A percentile compares a stretch with the other conserved stretches of the same genome.
These are phyloP conservation scores for Ficedula albicollis DNA, from an alignment of 2,797 vertebrate species.

Conservation along the genomic window DNA sequence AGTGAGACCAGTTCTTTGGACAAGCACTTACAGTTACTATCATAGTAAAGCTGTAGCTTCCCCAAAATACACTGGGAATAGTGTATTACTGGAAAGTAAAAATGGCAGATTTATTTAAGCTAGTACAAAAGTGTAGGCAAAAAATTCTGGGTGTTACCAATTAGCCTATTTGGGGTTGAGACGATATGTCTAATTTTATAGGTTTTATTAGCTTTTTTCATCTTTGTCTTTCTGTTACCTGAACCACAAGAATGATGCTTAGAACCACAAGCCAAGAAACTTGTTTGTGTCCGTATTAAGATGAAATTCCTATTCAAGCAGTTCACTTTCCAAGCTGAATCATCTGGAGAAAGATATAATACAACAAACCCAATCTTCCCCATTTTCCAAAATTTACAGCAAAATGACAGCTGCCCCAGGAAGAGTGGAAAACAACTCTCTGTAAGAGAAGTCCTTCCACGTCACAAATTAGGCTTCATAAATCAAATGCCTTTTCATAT, in stretches of 20 bases:
- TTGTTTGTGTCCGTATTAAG: background rate
- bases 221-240: background rate
- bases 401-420: background rate
- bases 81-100: background rate
- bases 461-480: conserved; percentile 25
- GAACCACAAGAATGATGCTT: background rate
- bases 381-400: background rate
- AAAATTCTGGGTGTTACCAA: background rate
- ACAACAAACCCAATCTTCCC: background rate
- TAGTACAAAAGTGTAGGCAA: background rate
- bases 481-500: conserved; percentile 21
- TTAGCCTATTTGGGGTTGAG: background rate
- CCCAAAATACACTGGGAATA: background rate
- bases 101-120: background rate
- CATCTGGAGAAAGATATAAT: background rate
- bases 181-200: background rate
- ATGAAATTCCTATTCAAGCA: background rate
- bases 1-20: background rate
- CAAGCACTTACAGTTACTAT: background rate
- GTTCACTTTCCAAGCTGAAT: background rate
- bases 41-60: background rate
- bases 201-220: background rate
- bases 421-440: background rate
- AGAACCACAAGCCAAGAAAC: background rate
- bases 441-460: conserved; percentile 20